Percentiles rank a stretch among this genome's conserved stretches.
Conservation (phyloP, 1,140 invertebrate species). For the Andrena cerasifolii region DNA sequence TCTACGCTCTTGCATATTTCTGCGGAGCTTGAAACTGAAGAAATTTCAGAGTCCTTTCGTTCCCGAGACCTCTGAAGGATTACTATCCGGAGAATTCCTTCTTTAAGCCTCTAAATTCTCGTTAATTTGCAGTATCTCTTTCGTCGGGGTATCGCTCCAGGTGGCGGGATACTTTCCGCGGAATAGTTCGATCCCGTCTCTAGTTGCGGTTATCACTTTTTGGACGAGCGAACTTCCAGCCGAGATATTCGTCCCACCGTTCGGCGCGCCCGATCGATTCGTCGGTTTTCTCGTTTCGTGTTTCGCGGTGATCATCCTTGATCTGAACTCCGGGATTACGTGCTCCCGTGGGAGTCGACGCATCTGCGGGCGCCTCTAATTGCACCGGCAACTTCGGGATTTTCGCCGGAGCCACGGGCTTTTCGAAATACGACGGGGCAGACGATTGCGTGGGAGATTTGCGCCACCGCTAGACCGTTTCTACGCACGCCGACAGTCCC, state of each 20-base stretch:
- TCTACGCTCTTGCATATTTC: too few species aligned
- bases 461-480: neutral
- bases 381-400: slow-evolving; percentile 33
- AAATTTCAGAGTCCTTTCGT: too few species aligned
- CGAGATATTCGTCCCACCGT: neutral
- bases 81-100: too few species aligned
- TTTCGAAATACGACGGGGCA: slow-evolving; percentile 32
- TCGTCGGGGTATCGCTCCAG: too few species aligned
- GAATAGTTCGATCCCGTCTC: too few species aligned
- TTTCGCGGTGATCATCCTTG: slow-evolving; percentile 37
- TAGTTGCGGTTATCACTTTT: too few species aligned
- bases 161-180: too few species aligned
- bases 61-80: too few species aligned
- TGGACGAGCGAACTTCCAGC: slow-evolving; percentile 6
- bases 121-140: too few species aligned
- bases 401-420: neutral
- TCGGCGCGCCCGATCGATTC: neutral
- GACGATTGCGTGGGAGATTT: slow-evolving; percentile 8
- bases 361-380: slow-evolving; percentile 34
- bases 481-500: neutral
- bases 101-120: too few species aligned
- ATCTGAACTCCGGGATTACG: slow-evolving; percentile 32
- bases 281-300: slow-evolving; percentile 15
- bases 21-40: too few species aligned
- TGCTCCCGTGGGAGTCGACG: slow-evolving; percentile 23